Base-by-base conservation (phyloP, 2,797 vertebrate genomes). In the Mormyrops attenuatus region DNA sequence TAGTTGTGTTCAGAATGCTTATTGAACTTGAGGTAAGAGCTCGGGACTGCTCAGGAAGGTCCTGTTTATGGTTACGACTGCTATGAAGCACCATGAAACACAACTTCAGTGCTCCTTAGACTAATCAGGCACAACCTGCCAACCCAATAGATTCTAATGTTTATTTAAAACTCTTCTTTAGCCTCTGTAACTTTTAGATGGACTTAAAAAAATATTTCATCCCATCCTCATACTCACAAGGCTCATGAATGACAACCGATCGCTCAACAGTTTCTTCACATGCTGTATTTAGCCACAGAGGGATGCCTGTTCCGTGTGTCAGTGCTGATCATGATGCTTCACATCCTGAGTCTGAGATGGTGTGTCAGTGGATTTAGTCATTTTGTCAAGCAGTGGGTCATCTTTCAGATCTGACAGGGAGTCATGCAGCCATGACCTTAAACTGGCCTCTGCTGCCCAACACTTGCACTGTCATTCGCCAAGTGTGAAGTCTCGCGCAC, bases 21-120 rank as follows among this genome's bases (percentile, higher is more conserved):
- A 90, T 93, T 92, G 93, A 94, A 50, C 44, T 26, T 26, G 93
- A 92, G 93, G 82, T 30, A 38, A 55, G 11, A 38, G 47, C 47
- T n/a, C 1, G 2, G 44, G 66, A 9, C 49, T 50, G 7, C 66
- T 13, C 44, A 6, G 15, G 26, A 20, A 77, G 49, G 50, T 77
- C 13, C 69, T 77, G 69, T 77, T 50, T 30, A 41, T 30, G 30
- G 9, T 34, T 26, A 9, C 3, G 9, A 38, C 11, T 20, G 44
- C 34, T 47, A 5, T 69, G 41, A 22, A 15, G 26, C 49, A 53
- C 73, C 22, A 26, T 88, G 52, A 55, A 20, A 53, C 66, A 9
- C 49, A n/a, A 20, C 17, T 20, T 47, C 38, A n/a, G 77, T 13
- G 38, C 17, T 8, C 9, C 3, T 30, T 66, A 30, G 63, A 66